Evolutionary conservation across 2,888 invertebrate species (phyloP).

Genomic region (Pristionchus exspectatus): DNA sequence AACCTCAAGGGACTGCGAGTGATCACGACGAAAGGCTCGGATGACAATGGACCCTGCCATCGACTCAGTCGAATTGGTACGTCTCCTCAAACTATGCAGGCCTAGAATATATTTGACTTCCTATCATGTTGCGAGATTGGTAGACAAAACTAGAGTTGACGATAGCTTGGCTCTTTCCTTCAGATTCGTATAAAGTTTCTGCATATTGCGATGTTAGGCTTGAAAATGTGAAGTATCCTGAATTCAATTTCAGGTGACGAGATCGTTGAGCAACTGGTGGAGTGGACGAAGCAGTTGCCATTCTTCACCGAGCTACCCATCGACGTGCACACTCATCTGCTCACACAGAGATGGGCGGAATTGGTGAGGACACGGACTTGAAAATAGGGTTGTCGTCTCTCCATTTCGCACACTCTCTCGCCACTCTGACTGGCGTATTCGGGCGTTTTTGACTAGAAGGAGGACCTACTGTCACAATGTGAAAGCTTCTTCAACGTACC

Average conservation of each 20-base stretch:
- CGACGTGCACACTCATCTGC: slow-evolving; percentile 92
- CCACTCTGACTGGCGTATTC: no score
- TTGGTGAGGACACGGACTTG: slow-evolving; percentile 62
- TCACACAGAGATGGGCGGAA: slow-evolving; percentile 93
- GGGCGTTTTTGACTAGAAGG: no score
- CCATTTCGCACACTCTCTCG: no score
- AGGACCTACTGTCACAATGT: no score
- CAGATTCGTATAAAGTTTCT: neutral
- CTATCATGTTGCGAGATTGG: no score
- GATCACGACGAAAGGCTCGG: slow-evolving; percentile 89
- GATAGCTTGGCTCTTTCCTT: no score
- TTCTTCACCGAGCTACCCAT: slow-evolving; percentile 97
- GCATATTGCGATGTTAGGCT: neutral
- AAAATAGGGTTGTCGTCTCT: no score
- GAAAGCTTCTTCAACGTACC: no score
- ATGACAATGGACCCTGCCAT: slow-evolving; percentile 86
- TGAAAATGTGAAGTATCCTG: neutral
- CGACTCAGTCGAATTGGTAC: slow-evolving; percentile 73
- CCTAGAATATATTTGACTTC: no score
- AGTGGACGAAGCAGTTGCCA: slow-evolving; percentile 98
- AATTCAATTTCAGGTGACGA: slow-evolving; percentile 86
- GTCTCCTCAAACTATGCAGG: neutral
- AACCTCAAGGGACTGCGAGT: slow-evolving; percentile 84
- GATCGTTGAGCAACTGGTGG: slow-evolving; percentile 97
- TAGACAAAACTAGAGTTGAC: no score